Evolutionary conservation across 1,140 invertebrate genomes (phyloP), one percentile per base, ranked within the genome.

Genomic region (Drosophila watanabei): DNA sequence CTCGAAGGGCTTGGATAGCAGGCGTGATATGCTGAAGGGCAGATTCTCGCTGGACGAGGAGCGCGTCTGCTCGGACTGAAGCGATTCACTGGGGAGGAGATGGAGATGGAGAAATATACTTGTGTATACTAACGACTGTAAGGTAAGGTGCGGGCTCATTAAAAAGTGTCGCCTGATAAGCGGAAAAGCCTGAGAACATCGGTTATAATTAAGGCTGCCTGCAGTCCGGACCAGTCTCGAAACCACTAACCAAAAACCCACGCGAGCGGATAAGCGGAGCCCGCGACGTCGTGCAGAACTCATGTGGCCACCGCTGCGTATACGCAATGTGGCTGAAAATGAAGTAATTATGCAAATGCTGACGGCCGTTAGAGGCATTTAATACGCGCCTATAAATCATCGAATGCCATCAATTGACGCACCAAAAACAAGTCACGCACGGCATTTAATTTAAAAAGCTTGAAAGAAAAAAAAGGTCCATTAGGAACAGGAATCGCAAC

Each of bases 11-110:
- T 96, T 96, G 5, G 95, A 95, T 69, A 96, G 93, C 72, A 96
- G 93, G 85, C 95, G 94, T n/a, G 95, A 96, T 94, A 96, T 96
- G 90, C 95, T 96, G 91, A 96, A 96, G 41, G 95, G 95, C 63
- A 96, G 82, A 77, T 95, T 95, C 80, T 95, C 95, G 81, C 95
- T 94, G 89, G 93, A 93, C 77, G 94, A 94, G 81, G 93, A 94
- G 62, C 93, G 89, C 43, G 93, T 93, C 82, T 95, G 94, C 30
- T 93, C 93, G 71, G 89, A 93, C 77, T 92, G 92, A 60, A 93
- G 80, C 39, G 92, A 92, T 79, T 93, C 93, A 59, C 93, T 93
- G 71, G 1, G 33, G 18, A 37, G 28, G 2, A 37, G 8, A 28
- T 16, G 43, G 10, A 28, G 5, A 52, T 16, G 43, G 10, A 24